Evolutionary conservation across 2,113 vertebrate genomes (phyloP).

Genomic region (Phyllostomus discolor): DNA sequence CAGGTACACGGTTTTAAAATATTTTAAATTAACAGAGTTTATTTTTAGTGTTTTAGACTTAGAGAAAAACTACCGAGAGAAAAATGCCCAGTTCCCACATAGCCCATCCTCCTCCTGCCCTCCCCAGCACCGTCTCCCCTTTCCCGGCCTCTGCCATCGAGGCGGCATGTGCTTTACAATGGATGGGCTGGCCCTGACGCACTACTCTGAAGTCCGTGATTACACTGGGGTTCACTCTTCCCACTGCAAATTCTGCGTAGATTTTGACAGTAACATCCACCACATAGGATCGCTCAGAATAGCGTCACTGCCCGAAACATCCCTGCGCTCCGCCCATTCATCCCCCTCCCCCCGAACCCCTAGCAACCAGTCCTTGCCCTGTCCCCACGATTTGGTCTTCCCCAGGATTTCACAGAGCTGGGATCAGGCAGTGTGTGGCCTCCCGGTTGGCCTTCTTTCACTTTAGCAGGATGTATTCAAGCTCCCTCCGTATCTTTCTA

Average conservation of each 20-base stretch:
- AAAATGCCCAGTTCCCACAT: not conserved
- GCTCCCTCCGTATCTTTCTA: not conserved
- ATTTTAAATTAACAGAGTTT: not conserved
- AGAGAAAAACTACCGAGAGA: not conserved
- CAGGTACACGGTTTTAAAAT: not conserved
- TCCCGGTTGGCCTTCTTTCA: not conserved
- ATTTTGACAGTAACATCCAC: not conserved
- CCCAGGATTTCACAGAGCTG: not conserved
- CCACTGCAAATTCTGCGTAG: too few relatives aligned
- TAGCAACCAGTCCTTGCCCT: not conserved
- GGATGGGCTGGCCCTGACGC: not conserved
- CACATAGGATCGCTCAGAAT: not conserved
- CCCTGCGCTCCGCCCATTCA: too few relatives aligned
- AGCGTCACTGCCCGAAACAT: not conserved
- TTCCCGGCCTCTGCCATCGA: not conserved
- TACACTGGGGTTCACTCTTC: not conserved
- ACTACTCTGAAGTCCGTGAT: not conserved
- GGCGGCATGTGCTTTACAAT: not conserved
- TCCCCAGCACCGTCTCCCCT: not conserved
- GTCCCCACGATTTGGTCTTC: not conserved
- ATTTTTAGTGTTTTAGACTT: not conserved
- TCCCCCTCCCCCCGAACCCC: not conserved
- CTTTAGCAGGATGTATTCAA: not conserved
- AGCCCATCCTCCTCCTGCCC: not conserved
- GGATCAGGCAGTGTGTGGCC: not conserved